These are phyloP conservation scores for Metallyticus violacea DNA, from an alignment of 2,888 invertebrate species.

Conservation along the genomic window DNA sequence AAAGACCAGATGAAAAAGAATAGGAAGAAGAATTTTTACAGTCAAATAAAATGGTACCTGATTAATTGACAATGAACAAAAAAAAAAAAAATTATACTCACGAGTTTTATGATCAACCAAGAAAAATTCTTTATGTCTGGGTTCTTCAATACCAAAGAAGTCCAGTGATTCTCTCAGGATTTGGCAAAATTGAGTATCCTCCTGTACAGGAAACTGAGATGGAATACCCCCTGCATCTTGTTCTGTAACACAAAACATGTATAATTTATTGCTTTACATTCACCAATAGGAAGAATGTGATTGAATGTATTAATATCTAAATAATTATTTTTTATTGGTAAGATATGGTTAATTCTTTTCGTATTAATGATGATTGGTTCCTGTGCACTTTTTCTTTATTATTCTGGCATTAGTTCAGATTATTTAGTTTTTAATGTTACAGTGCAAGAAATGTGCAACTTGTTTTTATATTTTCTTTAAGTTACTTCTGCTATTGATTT, in stretches of 20 bases:
- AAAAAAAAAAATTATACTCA: slow-evolving; percentile 52
- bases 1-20: too few species aligned
- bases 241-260: slow-evolving; percentile 49
- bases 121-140: slow-evolving; percentile 84
- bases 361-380: neutral
- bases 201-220: slow-evolving; percentile 96
- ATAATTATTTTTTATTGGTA: neutral
- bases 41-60: too few species aligned
- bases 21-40: too few species aligned
- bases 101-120: slow-evolving; percentile 98
- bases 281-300: too few species aligned
- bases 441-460: too few species aligned
- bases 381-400: too few species aligned
- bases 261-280: neutral
- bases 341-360: neutral
- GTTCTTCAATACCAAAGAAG: slow-evolving; percentile 94
- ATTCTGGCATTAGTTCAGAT: too few species aligned
- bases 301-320: neutral
- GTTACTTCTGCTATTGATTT: too few species aligned
- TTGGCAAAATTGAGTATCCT: slow-evolving; percentile 94
- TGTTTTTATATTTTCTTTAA: too few species aligned
- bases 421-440: too few species aligned
- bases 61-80: neutral
- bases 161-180: slow-evolving; percentile 93
- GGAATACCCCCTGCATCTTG: slow-evolving; percentile 93